Evolutionary conservation across 2,888 invertebrate genomes (phyloP).

Genomic region (Nysson spinosus): DNA sequence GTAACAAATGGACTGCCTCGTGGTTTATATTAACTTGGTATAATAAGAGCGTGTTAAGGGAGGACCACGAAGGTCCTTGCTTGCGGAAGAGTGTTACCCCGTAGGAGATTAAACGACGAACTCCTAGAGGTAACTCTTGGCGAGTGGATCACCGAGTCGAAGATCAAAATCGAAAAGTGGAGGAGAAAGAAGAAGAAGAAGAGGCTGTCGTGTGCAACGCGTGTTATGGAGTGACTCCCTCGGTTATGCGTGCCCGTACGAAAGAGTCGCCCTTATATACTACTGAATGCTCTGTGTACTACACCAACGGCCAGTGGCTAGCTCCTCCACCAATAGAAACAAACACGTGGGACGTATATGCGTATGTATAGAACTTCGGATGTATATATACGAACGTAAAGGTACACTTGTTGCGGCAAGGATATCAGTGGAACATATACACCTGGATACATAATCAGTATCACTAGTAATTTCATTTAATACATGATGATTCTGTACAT

Average conservation of each 20-base stretch:
- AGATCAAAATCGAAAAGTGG: not conserved
- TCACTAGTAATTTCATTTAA: no score
- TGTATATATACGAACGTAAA: not conserved
- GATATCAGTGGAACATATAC: slow-evolving; percentile 10
- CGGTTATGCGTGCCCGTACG: slow-evolving; percentile 50
- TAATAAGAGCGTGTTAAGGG: no score
- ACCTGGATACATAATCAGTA: no score
- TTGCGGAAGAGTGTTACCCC: no score
- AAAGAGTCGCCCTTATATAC: slow-evolving; percentile 68
- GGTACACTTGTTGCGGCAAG: not conserved
- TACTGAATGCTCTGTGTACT: slow-evolving; percentile 53
- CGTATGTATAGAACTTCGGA: not conserved
- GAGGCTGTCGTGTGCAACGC: slow-evolving; percentile 31
- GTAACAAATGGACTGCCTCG: no score
- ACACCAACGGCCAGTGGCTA: slow-evolving; percentile 55
- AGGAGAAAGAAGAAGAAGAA: slow-evolving; percentile 3
- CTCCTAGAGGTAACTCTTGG: not conserved
- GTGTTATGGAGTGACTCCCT: slow-evolving; percentile 48
- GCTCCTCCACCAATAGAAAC: slow-evolving; percentile 62
- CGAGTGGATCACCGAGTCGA: not conserved
- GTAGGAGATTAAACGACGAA: no score
- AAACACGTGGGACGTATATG: slow-evolving; percentile 47
- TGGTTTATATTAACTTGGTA: no score
- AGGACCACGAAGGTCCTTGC: no score
- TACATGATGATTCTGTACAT: no score